A percentile compares a stretch with the other conserved stretches of the same genome.
Evolutionary conservation across 2,888 invertebrate genomes (phyloP).

Genomic region (Rugalucina vietnamica): DNA sequence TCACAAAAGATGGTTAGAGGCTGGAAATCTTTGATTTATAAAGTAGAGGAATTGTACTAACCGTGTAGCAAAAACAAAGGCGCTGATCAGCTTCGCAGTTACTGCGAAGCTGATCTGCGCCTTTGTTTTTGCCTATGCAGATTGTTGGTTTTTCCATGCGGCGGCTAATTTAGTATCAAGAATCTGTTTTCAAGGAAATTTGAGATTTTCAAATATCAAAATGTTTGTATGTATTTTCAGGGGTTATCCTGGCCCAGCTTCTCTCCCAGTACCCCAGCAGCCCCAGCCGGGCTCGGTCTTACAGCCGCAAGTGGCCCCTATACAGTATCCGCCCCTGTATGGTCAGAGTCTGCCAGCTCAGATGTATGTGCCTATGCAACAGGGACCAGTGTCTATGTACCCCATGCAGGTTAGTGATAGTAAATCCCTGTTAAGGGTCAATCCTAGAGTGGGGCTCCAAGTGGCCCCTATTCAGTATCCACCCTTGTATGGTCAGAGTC

Average conservation of each 20-base stretch:
- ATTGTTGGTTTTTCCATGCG: no score
- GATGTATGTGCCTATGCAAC: conserved; percentile 62
- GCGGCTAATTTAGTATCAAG: no score
- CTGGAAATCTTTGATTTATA: no score
- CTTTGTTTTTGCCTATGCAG: no score
- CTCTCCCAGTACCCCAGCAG: conserved; percentile 56
- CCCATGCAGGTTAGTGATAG: conserved; percentile 62
- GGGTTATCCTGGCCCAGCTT: conserved; percentile 41
- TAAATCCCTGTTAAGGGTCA: no score
- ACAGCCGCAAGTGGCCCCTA: conserved; percentile 51
- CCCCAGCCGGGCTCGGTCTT: conserved; percentile 36
- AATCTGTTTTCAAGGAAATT: background rate
- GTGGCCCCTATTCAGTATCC: conserved; percentile 52
- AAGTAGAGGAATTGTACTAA: no score
- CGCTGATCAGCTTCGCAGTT: no score
- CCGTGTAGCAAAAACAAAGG: no score
- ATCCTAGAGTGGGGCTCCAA: conserved; percentile 55
- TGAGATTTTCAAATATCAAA: background rate
- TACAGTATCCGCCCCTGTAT: conserved; percentile 60
- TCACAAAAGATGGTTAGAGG: no score
- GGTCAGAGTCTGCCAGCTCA: conserved; percentile 59
- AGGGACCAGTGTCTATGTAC: conserved; percentile 56
- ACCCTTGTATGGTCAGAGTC: conserved; percentile 53
- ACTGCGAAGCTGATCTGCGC: no score
- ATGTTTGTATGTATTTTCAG: conserved; percentile 40